A percentile compares a stretch with the other conserved stretches of the same genome.
Conservation (phyloP, 2,797 vertebrate genomes). For the Trichosurus vulpecula region DNA sequence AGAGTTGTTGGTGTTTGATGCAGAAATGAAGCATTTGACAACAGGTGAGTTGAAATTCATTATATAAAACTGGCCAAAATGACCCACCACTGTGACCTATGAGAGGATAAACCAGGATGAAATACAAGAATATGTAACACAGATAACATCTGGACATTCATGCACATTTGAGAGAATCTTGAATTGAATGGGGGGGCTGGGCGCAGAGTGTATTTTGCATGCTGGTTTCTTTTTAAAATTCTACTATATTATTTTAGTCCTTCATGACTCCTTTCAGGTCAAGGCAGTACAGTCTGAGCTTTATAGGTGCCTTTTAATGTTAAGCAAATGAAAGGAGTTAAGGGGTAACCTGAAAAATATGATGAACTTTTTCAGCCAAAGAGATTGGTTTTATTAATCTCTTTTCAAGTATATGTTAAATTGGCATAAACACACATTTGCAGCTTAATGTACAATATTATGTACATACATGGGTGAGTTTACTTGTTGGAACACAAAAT, state of each 20-base stretch:
- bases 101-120: background rate
- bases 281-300: background rate
- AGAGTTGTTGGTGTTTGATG: constrained; percentile 85
- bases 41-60: constrained; percentile 64
- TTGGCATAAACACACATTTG: background rate
- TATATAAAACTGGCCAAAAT: background rate
- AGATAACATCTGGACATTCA: background rate
- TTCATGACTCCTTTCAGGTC: background rate
- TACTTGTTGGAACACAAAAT: background rate
- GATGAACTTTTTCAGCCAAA: background rate
- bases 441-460: background rate
- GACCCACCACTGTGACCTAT: background rate
- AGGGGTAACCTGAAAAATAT: background rate
- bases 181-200: background rate
- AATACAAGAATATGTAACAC: background rate
- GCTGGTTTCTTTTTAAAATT: background rate
- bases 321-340: background rate
- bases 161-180: background rate
- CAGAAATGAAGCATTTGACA: constrained; percentile 60
- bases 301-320: background rate
- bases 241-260: background rate
- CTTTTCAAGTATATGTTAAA: background rate
- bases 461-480: background rate
- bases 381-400: background rate
- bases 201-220: background rate